Conservation (phyloP, 2,113 vertebrate species). For the Orycteropus afer region DNA sequence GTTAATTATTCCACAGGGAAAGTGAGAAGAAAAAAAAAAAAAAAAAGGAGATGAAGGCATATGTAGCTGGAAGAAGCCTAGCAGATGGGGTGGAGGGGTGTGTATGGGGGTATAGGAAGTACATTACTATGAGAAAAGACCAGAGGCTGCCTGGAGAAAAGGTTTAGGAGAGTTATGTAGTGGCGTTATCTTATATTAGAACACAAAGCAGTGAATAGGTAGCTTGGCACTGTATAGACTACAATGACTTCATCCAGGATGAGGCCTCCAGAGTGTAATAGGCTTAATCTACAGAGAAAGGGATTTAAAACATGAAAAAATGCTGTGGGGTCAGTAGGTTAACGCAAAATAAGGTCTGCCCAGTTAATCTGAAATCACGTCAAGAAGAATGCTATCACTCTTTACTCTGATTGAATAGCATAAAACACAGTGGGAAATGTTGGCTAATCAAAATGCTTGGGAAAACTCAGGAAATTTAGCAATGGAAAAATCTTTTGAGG, state of each 20-base stretch:
- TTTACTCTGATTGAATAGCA: neutral
- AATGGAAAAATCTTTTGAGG: conserved; percentile 17
- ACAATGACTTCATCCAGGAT: neutral
- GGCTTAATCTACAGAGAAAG: neutral
- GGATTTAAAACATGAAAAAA: neutral
- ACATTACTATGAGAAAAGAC: neutral
- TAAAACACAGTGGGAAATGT: neutral
- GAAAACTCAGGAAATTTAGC: conserved; percentile 46
- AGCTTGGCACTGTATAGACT: neutral
- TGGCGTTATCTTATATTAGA: neutral
- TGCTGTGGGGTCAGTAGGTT: neutral
- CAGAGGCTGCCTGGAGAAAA: neutral
- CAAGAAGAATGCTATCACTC: neutral
- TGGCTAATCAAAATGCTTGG: conserved; percentile 16
- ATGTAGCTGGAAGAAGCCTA: neutral
- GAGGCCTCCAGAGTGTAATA: neutral
- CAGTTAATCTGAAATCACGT: neutral
- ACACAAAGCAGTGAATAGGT: neutral
- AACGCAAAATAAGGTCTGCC: neutral
- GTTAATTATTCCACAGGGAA: neutral
- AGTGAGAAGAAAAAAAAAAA: neutral
- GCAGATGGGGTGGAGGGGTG: neutral
- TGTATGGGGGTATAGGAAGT: no score
- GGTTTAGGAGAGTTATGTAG: neutral
- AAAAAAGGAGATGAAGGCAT: neutral